Conservation (phyloP, 64 coral and sea anemone species). For the Montipora efflorescens region DNA sequence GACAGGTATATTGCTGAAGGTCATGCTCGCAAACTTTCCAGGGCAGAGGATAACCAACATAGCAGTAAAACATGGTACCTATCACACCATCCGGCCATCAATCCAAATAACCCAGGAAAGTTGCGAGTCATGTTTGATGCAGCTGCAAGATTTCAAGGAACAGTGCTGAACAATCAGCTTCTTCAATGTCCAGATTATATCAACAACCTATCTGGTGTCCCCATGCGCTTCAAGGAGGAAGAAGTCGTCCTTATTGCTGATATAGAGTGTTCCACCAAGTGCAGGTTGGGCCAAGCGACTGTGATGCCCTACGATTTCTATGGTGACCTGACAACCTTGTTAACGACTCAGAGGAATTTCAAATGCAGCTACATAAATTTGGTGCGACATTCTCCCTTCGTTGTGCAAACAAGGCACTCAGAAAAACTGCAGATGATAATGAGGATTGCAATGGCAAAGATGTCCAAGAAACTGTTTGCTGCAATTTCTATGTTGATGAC, state of each 20-base stretch:
- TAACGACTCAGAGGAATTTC: constrained; percentile 17
- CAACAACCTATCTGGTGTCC: constrained; percentile 7
- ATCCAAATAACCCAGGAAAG: constrained; percentile 36
- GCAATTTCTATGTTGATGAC: too few relatives aligned
- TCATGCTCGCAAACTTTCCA: background rate
- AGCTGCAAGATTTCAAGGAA: constrained; percentile 22
- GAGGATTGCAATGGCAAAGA: background rate
- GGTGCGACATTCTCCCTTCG: constrained; percentile 31
- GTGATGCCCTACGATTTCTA: constrained; percentile 22
- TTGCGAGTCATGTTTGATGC: constrained; percentile 23
- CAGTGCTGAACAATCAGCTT: constrained; percentile 25
- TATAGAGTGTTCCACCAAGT: constrained; percentile 10
- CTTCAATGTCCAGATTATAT: constrained; percentile 27
- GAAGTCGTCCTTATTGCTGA: constrained; percentile 24
- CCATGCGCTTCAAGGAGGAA: constrained; percentile 10
- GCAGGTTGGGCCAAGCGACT: constrained; percentile 9
- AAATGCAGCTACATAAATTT: constrained; percentile 58
- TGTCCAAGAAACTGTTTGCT: background rate
- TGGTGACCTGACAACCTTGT: background rate
- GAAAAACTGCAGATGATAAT: constrained; percentile 32
- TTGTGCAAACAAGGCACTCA: constrained; percentile 41
- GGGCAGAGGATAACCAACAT: background rate
- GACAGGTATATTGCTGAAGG: constrained; percentile 25
- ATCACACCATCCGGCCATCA: constrained; percentile 22
- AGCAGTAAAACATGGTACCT: constrained; percentile 42